These are phyloP conservation scores for Cordilura impudica DNA, from an alignment of 2,888 invertebrate species.

Conservation along the genomic window DNA sequence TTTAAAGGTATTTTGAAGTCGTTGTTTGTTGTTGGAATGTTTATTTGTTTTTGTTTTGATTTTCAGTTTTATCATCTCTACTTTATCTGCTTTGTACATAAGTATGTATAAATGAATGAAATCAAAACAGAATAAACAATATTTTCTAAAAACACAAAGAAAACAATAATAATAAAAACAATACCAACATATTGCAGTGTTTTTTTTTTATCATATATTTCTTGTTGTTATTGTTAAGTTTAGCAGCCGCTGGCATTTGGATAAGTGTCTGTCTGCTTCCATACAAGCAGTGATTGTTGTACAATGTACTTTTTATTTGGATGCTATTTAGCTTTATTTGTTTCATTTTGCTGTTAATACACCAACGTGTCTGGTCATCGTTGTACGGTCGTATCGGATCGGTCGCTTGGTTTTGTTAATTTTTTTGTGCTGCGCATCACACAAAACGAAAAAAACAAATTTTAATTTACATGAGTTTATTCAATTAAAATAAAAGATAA, in stretches of 20 bases:
- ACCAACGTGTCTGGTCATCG: constrained; percentile 28
- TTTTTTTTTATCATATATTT: constrained; percentile 16
- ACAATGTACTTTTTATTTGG: constrained; percentile 7
- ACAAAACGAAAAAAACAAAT: constrained; percentile 9
- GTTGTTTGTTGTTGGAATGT: neutral
- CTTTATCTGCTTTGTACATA: neutral
- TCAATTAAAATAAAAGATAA: constrained; percentile 17
- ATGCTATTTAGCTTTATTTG: constrained; percentile 13
- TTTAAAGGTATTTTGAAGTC: neutral
- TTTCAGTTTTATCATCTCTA: constrained; percentile 19
- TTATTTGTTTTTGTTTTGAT: constrained; percentile 41
- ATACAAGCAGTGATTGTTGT: neutral
- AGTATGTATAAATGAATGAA: neutral
- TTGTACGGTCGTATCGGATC: neutral
- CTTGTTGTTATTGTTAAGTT: constrained; percentile 20
- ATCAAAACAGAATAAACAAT: constrained; percentile 1
- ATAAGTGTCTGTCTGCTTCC: neutral
- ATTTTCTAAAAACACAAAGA: constrained; percentile 11
- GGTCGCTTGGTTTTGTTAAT: constrained; percentile 1
- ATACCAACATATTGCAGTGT: neutral
- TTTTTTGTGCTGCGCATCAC: constrained; percentile 52
- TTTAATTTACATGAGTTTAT: neutral
- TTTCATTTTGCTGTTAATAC: constrained; percentile 56
- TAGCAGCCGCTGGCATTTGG: constrained; percentile 20
- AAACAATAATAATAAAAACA: constrained; percentile 2